These are phyloP conservation scores for Oenanthe melanoleuca DNA, from an alignment of 2,113 vertebrate genomes.

Conservation along the genomic window DNA sequence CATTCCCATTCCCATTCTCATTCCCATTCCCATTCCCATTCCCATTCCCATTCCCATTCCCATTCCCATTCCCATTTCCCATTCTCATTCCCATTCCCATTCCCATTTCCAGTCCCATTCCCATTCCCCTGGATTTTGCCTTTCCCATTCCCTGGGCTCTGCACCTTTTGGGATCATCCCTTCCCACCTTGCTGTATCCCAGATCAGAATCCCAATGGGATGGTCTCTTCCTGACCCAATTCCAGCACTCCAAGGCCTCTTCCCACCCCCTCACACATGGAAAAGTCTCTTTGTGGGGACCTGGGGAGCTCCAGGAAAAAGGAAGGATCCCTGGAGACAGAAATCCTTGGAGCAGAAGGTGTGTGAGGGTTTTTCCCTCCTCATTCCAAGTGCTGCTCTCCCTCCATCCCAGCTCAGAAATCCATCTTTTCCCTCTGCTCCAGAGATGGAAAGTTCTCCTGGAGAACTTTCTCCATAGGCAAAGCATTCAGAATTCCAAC, in stretches of 20 bases:
- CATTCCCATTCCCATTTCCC: rapidly evolving
- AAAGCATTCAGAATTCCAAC: background rate
- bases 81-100: rapidly evolving
- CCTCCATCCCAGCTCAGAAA: background rate
- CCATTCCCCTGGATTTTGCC: background rate
- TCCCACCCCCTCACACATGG: background rate
- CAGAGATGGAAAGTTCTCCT: background rate
- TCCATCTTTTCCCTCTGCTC: background rate
- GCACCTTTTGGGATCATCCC: background rate
- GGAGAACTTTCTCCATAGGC: background rate
- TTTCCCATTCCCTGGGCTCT: background rate
- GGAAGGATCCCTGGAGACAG: background rate
- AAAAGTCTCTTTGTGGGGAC: background rate
- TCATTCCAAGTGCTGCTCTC: background rate
- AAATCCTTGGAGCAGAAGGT: background rate
- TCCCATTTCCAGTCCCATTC: rapidly evolving
- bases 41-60: rapidly evolving
- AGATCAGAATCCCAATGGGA: rapidly evolving
- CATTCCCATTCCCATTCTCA: rapidly evolving
- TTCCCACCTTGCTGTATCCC: background rate
- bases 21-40: rapidly evolving
- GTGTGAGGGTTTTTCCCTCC: background rate
- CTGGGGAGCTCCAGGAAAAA: background rate
- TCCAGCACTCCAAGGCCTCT: background rate
- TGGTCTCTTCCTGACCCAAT: background rate